A percentile compares a stretch with the other conserved stretches of the same genome.
Evolutionary conservation across 2,797 vertebrate species (phyloP).

Genomic region (Pseudomugil gertrudae): DNA sequence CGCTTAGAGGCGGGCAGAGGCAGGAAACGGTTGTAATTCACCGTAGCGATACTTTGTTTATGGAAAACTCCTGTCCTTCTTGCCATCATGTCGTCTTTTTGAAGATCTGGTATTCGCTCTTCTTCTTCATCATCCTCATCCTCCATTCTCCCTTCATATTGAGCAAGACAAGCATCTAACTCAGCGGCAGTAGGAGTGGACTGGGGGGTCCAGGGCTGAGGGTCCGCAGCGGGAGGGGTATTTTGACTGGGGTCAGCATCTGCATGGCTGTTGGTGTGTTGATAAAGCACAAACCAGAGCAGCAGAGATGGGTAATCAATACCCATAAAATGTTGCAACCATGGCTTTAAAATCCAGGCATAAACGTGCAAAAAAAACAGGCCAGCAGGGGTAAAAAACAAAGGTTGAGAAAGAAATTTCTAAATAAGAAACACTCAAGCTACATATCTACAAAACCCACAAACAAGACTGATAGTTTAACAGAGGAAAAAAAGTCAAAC

Average conservation of each 20-base stretch:
- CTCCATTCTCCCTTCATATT: slow-evolving; percentile 65
- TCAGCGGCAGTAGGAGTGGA: slow-evolving; percentile 54
- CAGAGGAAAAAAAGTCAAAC: background rate
- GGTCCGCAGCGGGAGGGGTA: slow-evolving; percentile 23
- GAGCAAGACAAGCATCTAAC: slow-evolving; percentile 73
- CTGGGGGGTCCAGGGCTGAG: slow-evolving; percentile 20
- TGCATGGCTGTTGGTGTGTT: slow-evolving; percentile 61
- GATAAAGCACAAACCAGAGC: slow-evolving; percentile 52
- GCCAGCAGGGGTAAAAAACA: background rate
- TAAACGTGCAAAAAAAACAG: slow-evolving; percentile 39
- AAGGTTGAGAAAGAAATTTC: background rate
- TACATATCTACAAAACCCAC: background rate
- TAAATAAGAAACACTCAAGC: background rate
- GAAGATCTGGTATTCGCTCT: slow-evolving; percentile 77
- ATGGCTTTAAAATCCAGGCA: slow-evolving; percentile 13
- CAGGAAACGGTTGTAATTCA: slow-evolving; percentile 71
- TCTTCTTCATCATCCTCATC: slow-evolving; percentile 75
- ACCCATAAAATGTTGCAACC: background rate
- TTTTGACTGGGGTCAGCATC: slow-evolving; percentile 43
- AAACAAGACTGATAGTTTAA: background rate
- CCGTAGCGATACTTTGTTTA: slow-evolving; percentile 63
- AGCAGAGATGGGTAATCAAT: background rate
- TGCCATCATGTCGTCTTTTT: slow-evolving; percentile 89
- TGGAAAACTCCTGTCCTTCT: slow-evolving; percentile 83
- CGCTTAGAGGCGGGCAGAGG: slow-evolving; percentile 70